Evolutionary conservation across 2,888 invertebrate species (phyloP), one percentile per base, ranked within the genome.

Genomic region (Orgyia antiqua): DNA sequence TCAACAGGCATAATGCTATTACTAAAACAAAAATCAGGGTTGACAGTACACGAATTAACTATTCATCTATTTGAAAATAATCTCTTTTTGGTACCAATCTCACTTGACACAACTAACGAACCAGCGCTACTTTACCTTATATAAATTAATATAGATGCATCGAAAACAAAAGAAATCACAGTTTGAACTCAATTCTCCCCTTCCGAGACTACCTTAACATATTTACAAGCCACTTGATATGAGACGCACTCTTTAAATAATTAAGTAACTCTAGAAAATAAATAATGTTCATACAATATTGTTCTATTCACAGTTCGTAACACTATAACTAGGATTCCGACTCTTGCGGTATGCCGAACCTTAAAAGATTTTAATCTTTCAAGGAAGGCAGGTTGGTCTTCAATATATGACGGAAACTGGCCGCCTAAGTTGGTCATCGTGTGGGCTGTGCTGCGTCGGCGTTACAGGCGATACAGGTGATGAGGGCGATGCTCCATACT

Each of bases 381-480:
- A 80, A 73, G 82, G 75, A 60, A 83, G 77, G 72, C 71, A 65
- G 36, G 75, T 68, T 59, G 82, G 82, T 61, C 82, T 84, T 84
- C 89, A 92, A 84, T 90, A 91, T 78, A 92, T 90, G 52, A 93
- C 92, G 36, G 92, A 89, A 19, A 92, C 91, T 0, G 92, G 91
- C 76, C 92, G 89, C 60, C 92, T 74, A 3, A 92, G 86, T 58
- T 91, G 87, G 52, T 88, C 89, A 45, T 88, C 88, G 48, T 87
- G 74, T 0, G 86, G 84, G 71, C 83, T 83, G 70, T 84, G 83
- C 55, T 79, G 82, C 29, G 68, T 69, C 25, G 79, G 71, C 5
- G 79, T 76, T 18, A 77, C 80, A 1, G 87, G 88, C 0, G 76
- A 86, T 27, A 77, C 76, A 1, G 84, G 79, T 0, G 84, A 87